phyloP scores from a whole-genome alignment of 2,888 invertebrate species.

The Heliconius ismenius region DNA sequence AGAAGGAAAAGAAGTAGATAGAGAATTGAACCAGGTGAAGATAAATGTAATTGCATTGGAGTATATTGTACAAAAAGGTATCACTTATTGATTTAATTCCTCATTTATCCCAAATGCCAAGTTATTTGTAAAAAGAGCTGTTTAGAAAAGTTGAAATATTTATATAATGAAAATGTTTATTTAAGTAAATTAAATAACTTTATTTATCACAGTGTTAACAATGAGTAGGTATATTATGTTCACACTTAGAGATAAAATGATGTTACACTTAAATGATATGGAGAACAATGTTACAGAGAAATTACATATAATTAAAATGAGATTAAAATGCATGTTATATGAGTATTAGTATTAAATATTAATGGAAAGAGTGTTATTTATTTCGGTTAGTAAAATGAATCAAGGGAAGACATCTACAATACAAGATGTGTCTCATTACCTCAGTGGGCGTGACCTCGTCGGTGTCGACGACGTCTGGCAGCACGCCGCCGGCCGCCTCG shows the following conservation, averaged over 20 bases:
- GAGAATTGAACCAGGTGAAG: not conserved
- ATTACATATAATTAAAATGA: not conserved
- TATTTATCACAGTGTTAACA: conserved; percentile 17
- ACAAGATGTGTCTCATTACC: conserved; percentile 76
- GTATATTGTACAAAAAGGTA: not conserved
- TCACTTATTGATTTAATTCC: not conserved
- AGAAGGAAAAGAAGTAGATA: not conserved
- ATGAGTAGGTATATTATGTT: not conserved
- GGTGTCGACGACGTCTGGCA: conserved; percentile 77
- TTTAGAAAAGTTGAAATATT: not conserved
- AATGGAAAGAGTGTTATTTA: conserved; percentile 29
- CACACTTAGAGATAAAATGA: not conserved
- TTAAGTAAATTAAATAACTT: conserved; percentile 11
- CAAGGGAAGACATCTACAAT: conserved; percentile 76
- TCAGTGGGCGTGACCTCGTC: conserved; percentile 78
- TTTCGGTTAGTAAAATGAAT: conserved; percentile 67
- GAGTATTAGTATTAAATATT: not conserved
- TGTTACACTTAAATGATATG: not conserved
- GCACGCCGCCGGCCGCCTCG: conserved; percentile 57
- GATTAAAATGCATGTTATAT: conserved; percentile 22
- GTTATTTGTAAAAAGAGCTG: not conserved
- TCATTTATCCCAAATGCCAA: not conserved
- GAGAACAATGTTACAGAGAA: not conserved
- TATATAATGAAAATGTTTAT: conserved; percentile 10
- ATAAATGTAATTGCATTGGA: not conserved